phyloP scores from a whole-genome alignment of 2,888 invertebrate genomes.

The Cordilura impudica region DNA sequence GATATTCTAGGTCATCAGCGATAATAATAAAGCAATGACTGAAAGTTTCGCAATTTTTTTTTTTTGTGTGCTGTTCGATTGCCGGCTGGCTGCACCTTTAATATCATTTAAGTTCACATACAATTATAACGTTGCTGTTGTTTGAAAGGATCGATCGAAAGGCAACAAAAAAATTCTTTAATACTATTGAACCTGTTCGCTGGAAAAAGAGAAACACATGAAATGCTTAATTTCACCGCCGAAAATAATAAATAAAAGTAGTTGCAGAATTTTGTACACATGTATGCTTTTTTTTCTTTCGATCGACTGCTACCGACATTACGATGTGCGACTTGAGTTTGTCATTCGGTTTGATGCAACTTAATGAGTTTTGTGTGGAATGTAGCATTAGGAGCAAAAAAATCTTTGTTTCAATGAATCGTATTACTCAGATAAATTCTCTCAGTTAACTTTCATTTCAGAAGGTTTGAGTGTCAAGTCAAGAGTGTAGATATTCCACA shows the following conservation, averaged over 20 bases:
- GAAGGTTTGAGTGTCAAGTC: too few species aligned
- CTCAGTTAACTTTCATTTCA: too few species aligned
- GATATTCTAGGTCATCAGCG: slow-evolving; percentile 62
- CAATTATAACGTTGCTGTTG: slow-evolving; percentile 35
- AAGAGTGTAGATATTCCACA: too few species aligned
- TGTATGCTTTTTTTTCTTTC: slow-evolving; percentile 14
- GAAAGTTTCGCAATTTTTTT: slow-evolving; percentile 38
- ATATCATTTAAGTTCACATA: slow-evolving; percentile 60
- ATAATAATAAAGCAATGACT: slow-evolving; percentile 51
- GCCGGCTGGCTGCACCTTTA: slow-evolving; percentile 49
- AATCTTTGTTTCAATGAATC: too few species aligned
- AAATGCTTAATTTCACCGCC: slow-evolving; percentile 50
- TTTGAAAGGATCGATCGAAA: slow-evolving; percentile 53
- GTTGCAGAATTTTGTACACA: slow-evolving; percentile 42
- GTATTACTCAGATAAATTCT: too few species aligned
- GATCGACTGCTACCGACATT: background rate
- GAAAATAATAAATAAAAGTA: slow-evolving; percentile 39
- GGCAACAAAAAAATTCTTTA: slow-evolving; percentile 51
- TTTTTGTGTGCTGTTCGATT: slow-evolving; percentile 2
- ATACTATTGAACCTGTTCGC: slow-evolving; percentile 49
- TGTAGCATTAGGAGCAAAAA: too few species aligned
- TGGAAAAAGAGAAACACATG: slow-evolving; percentile 40
- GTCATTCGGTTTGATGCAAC: too few species aligned
- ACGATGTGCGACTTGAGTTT: too few species aligned
- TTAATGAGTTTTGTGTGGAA: too few species aligned